Evolutionary conservation across 1,140 invertebrate genomes (phyloP).

Genomic region (Pollicipes pollicipes): DNA sequence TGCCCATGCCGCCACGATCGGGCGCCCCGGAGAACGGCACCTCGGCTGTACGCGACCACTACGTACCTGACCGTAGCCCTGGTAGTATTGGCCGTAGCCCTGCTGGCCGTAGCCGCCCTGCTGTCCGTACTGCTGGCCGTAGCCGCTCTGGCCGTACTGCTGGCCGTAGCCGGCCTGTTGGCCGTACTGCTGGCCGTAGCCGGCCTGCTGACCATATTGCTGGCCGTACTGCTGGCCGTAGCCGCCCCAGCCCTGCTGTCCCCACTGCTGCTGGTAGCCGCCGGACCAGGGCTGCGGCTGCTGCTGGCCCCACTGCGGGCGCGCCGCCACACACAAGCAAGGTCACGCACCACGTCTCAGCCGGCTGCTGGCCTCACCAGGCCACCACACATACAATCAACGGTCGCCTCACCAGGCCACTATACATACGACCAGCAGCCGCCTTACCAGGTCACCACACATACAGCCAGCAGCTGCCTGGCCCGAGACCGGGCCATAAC

Average conservation of each 20-base stretch:
- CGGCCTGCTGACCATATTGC: conserved; percentile 3
- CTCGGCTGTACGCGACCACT: too few relatives aligned
- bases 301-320: conserved; percentile 12
- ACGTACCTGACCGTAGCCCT: neutral
- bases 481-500: too few relatives aligned
- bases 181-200: conserved; percentile 7
- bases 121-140: neutral
- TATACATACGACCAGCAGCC: too few relatives aligned
- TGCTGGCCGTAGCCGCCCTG: neutral
- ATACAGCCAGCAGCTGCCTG: too few relatives aligned
- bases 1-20: too few relatives aligned
- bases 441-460: too few relatives aligned
- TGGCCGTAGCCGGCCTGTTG: neutral
- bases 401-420: too few relatives aligned
- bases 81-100: neutral
- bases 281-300: conserved; percentile 11
- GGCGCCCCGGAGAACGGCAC: neutral
- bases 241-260: conserved; percentile 7
- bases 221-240: conserved; percentile 6
- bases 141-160: neutral
- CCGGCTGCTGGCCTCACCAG: too few relatives aligned
- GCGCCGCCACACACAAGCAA: too few relatives aligned
- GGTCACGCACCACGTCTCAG: too few relatives aligned
- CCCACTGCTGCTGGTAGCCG: conserved; percentile 3
- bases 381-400: too few relatives aligned